phyloP scores from a whole-genome alignment of 2,888 invertebrate species.

The Palloptera scutellata region DNA sequence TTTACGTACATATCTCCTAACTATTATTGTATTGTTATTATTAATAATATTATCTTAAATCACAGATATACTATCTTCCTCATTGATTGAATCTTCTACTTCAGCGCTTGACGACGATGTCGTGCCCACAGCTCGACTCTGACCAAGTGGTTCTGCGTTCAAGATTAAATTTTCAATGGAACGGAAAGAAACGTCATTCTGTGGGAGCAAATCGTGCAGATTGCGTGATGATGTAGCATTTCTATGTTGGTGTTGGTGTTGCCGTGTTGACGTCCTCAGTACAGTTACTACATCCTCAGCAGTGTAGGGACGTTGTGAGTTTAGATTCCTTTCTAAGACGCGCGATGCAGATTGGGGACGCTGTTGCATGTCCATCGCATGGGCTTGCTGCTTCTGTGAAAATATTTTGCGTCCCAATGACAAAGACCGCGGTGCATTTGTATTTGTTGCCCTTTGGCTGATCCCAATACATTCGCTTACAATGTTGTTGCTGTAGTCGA shows the following conservation, averaged over 20 bases:
- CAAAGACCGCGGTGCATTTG: slow-evolving; percentile 14
- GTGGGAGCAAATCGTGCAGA: slow-evolving; percentile 2
- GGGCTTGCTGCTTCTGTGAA: neutral
- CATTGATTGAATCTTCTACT: neutral
- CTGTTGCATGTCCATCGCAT: neutral
- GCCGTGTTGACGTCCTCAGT: slow-evolving; percentile 13
- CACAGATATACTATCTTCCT: slow-evolving; percentile 29
- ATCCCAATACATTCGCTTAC: no score
- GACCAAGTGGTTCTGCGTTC: slow-evolving; percentile 25
- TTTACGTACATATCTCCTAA: neutral
- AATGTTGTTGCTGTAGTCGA: neutral
- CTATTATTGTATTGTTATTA: neutral
- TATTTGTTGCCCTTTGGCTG: neutral
- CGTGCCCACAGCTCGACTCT: slow-evolving; percentile 18
- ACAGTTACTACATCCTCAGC: slow-evolving; percentile 28
- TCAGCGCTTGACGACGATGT: neutral
- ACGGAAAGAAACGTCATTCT: slow-evolving; percentile 21
- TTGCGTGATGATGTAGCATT: slow-evolving; percentile 10
- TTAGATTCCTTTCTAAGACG: neutral
- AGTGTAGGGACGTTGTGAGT: slow-evolving; percentile 19
- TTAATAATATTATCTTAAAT: slow-evolving; percentile 16
- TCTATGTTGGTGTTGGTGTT: slow-evolving; percentile 7
- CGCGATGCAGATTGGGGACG: slow-evolving; percentile 8
- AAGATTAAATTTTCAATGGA: slow-evolving; percentile 29
- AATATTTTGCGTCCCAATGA: slow-evolving; percentile 23